Percentiles rank a stretch among this genome's conserved stretches.
These are phyloP conservation scores for Phaethon lepturus DNA, from an alignment of 2,113 vertebrate genomes.

Conservation along the genomic window DNA sequence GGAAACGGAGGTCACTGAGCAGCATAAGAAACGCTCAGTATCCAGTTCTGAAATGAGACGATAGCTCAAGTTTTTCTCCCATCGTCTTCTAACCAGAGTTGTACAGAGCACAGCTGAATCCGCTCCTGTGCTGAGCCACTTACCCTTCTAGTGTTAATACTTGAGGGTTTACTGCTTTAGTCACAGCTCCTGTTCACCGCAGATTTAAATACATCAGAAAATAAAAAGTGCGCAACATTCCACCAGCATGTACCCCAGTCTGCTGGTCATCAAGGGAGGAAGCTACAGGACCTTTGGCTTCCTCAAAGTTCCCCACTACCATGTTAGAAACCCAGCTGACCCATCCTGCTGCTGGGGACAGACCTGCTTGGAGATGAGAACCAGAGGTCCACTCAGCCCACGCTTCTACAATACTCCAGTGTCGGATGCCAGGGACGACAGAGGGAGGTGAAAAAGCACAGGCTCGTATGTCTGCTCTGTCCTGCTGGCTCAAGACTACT, in stretches of 20 bases:
- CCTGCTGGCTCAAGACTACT: background rate
- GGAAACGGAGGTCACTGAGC: background rate
- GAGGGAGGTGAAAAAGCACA: background rate
- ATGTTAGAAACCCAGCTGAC: background rate
- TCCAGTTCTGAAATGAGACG: background rate
- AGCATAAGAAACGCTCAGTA: background rate
- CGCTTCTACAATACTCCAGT: accelerated
- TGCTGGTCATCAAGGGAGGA: background rate
- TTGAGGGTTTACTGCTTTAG: background rate
- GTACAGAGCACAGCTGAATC: background rate
- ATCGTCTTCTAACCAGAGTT: background rate
- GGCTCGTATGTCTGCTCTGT: background rate
- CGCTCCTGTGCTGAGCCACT: background rate
- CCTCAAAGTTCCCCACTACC: background rate
- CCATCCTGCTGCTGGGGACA: background rate
- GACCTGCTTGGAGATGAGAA: background rate
- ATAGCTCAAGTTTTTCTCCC: background rate
- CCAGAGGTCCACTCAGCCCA: background rate
- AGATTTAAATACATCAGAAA: background rate
- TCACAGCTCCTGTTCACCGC: background rate
- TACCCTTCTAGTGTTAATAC: background rate
- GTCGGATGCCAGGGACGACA: background rate
- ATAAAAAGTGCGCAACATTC: background rate
- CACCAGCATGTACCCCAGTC: background rate
- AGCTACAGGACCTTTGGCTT: background rate